Conservation (phyloP, 1,140 invertebrate species). For the Triops cancriformis region DNA sequence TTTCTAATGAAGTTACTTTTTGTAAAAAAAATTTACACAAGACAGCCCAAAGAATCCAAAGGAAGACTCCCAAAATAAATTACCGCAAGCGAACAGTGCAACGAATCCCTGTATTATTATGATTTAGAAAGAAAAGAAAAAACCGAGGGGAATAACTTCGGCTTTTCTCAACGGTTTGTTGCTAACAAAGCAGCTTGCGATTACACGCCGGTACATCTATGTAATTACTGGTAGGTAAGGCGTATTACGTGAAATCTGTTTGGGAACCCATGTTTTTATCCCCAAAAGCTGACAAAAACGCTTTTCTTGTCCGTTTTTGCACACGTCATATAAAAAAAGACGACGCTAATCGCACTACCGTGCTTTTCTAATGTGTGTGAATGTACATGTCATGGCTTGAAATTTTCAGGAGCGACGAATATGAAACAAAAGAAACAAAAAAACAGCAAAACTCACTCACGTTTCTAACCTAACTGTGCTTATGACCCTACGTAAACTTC, state of each 20-base stretch:
- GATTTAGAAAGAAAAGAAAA: background rate
- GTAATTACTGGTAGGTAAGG: background rate
- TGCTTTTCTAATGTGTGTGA: background rate
- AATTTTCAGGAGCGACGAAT: background rate
- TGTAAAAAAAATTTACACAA: no score
- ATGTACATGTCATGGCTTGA: background rate
- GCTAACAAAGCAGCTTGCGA: background rate
- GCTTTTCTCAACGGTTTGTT: background rate
- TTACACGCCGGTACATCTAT: background rate
- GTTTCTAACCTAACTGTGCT: background rate
- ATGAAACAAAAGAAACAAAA: background rate
- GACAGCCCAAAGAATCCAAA: no score
- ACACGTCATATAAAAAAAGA: background rate
- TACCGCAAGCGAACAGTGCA: background rate
- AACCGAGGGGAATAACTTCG: background rate
- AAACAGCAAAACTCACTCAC: background rate
- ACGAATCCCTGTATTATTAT: background rate
- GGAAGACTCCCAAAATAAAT: background rate
- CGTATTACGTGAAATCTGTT: background rate
- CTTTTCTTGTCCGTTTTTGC: background rate
- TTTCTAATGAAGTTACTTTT: no score
- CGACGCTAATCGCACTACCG: background rate
- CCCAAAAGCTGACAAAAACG: background rate
- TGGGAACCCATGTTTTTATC: background rate
- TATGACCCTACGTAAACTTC: background rate